Conservation (phyloP, 2,888 invertebrate genomes). For the Drosophila mercatorum region DNA sequence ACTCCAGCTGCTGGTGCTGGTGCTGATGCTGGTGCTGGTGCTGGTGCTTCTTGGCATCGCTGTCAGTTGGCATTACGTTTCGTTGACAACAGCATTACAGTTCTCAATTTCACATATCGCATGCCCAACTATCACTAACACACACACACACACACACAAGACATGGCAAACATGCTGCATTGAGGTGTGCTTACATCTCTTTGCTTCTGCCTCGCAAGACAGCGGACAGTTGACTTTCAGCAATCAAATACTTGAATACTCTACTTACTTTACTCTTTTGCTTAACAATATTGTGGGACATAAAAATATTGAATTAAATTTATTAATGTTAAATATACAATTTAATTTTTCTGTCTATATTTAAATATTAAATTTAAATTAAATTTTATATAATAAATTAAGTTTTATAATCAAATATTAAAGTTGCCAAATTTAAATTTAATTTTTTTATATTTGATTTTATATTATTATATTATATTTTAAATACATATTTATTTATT, state of each 20-base stretch:
- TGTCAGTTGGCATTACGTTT: conserved; percentile 60
- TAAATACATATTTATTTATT: too few relatives aligned
- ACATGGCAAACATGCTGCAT: conserved; percentile 13
- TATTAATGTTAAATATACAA: too few relatives aligned
- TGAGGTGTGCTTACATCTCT: conserved; percentile 39
- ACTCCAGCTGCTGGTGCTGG: conserved; percentile 9
- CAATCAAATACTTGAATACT: background rate
- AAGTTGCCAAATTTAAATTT: too few relatives aligned
- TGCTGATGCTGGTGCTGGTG: conserved; percentile 8
- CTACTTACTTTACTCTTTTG: background rate
- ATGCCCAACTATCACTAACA: conserved; percentile 64
- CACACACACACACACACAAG: conserved; percentile 28
- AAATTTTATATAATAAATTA: too few relatives aligned
- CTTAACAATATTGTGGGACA: too few relatives aligned
- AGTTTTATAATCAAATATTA: too few relatives aligned
- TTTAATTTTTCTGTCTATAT: too few relatives aligned
- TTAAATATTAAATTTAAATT: too few relatives aligned
- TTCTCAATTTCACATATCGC: conserved; percentile 78
- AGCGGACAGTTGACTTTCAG: background rate
- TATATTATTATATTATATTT: too few relatives aligned
- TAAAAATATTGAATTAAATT: too few relatives aligned
- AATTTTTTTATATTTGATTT: too few relatives aligned
- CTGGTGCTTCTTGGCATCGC: conserved; percentile 43
- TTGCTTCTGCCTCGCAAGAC: conserved; percentile 5
- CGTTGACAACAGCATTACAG: conserved; percentile 80